phyloP scores from a whole-genome alignment of 2,797 vertebrate genomes.

The Phoeniculus purpureus region DNA sequence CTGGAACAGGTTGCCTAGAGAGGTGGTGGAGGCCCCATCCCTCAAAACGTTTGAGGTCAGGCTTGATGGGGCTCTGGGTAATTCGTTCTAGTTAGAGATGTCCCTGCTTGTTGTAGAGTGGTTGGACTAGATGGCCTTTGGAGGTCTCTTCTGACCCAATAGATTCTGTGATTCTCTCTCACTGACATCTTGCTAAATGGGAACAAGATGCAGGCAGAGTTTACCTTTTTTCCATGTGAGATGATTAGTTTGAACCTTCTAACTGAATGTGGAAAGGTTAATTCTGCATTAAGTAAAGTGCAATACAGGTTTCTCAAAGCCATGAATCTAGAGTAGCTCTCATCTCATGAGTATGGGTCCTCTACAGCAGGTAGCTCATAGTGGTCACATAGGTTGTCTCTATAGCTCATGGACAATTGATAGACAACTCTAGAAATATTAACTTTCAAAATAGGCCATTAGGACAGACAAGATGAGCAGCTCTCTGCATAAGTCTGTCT shows the following conservation, averaged over 20 bases:
- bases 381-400: background rate
- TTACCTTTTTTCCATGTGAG: background rate
- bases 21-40: no score
- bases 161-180: background rate
- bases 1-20: no score
- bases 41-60: no score
- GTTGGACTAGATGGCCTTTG: no score
- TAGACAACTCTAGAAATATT: background rate
- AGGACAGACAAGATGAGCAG: background rate
- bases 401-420: background rate
- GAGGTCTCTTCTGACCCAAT: no score
- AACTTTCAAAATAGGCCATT: background rate
- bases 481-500: background rate
- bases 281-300: background rate
- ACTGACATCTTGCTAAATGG: background rate
- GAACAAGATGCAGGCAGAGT: rapidly evolving
- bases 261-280: background rate
- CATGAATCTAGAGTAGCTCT: background rate
- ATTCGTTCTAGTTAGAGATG: no score
- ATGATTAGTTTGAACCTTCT: background rate
- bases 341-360: background rate
- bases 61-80: no score
- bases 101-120: no score
- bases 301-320: background rate
- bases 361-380: background rate